These are phyloP conservation scores for Dreissena polymorpha DNA, from an alignment of 1,140 invertebrate genomes.

Conservation along the genomic window DNA sequence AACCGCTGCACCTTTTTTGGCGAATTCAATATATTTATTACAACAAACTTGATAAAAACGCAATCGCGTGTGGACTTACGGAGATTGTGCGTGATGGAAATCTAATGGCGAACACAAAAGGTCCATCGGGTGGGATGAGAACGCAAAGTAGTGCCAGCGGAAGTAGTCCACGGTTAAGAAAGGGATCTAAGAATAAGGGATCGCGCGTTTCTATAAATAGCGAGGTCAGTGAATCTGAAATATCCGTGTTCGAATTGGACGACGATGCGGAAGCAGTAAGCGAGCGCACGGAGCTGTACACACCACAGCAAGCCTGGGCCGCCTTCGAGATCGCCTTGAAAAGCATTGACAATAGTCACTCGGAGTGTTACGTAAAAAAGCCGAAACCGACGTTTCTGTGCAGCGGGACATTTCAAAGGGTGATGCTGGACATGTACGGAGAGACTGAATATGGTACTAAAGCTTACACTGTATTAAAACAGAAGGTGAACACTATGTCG, in stretches of 20 bases:
- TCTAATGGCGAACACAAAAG: conserved; percentile 9
- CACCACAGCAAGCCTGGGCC: conserved; percentile 45
- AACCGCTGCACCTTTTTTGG: not conserved
- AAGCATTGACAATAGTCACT: conserved; percentile 45
- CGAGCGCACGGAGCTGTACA: not conserved
- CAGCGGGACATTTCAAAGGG: conserved; percentile 59
- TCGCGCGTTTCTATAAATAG: conserved; percentile 24
- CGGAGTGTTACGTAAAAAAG: conserved; percentile 27
- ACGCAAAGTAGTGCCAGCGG: not conserved
- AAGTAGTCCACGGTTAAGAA: not conserved
- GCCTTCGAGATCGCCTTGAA: conserved; percentile 56
- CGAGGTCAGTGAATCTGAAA: conserved; percentile 7
- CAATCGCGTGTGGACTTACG: not conserved
- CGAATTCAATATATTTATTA: not conserved
- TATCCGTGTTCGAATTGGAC: conserved; percentile 3
- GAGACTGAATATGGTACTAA: conserved; percentile 55
- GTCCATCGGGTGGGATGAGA: too few relatives aligned
- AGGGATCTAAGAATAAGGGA: not conserved
- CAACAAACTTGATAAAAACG: not conserved
- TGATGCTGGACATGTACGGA: conserved; percentile 61
- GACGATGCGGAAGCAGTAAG: not conserved
- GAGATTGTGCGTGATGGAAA: not conserved
- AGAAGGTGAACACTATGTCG: conserved; percentile 23
- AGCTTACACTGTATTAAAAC: conserved; percentile 16
- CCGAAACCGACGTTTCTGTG: conserved; percentile 52